Percentiles rank a stretch among this genome's conserved stretches.
phyloP scores from a whole-genome alignment of 1,140 invertebrate genomes.

The Brachionus calyciflorus region DNA sequence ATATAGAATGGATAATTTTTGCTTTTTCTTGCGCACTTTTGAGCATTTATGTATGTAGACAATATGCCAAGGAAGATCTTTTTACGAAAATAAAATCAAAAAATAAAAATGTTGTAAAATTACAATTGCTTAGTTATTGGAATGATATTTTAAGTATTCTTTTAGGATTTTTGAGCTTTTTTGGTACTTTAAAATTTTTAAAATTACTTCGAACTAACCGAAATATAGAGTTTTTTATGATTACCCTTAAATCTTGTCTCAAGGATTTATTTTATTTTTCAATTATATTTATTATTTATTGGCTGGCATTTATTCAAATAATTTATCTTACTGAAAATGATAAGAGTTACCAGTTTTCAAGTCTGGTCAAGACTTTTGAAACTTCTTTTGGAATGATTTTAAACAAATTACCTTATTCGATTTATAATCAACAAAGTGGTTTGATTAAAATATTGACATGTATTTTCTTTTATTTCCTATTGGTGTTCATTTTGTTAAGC shows the following conservation, averaged over 20 bases:
- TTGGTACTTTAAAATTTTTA: constrained; percentile 41
- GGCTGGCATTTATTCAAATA: not conserved
- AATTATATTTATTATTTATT: constrained; percentile 7
- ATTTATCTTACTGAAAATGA: not conserved
- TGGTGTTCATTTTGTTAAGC: constrained; percentile 1
- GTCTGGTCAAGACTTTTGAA: not conserved
- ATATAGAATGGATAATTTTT: constrained; percentile 60
- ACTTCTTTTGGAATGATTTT: constrained; percentile 26
- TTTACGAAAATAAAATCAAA: constrained; percentile 62
- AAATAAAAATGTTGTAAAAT: constrained; percentile 61
- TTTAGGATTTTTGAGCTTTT: constrained; percentile 13
- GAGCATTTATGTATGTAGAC: constrained; percentile 59
- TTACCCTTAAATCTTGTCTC: not conserved
- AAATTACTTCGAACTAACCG: constrained; percentile 37
- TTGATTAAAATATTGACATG: not conserved
- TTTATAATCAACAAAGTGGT: not conserved
- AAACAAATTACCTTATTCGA: not conserved
- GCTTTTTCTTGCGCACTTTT: constrained; percentile 57
- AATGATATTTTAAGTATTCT: constrained; percentile 32
- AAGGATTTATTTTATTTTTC: not conserved
- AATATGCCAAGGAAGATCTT: constrained; percentile 53
- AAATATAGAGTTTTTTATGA: not conserved
- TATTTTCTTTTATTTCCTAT: not conserved
- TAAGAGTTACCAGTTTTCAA: not conserved
- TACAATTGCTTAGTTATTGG: constrained; percentile 39